phyloP scores from a whole-genome alignment of 2,113 vertebrate genomes.

The Podarcis cretensis region DNA sequence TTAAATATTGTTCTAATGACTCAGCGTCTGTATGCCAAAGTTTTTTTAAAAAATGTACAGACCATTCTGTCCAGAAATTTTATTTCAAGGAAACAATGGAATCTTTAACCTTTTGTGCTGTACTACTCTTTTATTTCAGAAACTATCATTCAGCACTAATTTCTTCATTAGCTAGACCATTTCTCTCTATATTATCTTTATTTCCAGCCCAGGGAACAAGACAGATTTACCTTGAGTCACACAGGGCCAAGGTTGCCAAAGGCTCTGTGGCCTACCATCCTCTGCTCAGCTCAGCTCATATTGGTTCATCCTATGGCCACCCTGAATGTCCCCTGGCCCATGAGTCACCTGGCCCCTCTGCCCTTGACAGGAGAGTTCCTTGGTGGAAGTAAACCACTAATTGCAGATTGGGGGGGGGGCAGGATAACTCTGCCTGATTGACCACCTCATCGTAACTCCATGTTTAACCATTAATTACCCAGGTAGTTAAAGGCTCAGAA shows the following conservation, averaged over 20 bases:
- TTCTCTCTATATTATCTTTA: constrained; percentile 37
- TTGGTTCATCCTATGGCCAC: too few relatives aligned
- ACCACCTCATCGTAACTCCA: neutral
- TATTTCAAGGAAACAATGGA: neutral
- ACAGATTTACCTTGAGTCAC: neutral
- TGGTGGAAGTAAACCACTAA: neutral
- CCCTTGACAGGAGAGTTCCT: neutral
- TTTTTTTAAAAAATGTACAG: neutral
- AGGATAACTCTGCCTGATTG: too few relatives aligned
- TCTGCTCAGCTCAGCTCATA: neutral
- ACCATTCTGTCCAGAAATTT: neutral
- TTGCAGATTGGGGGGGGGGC: neutral
- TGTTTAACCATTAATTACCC: neutral
- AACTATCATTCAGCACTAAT: constrained; percentile 32
- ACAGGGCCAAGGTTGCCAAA: neutral
- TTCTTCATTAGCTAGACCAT: constrained; percentile 32
- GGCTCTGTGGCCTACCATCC: neutral
- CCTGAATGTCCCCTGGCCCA: too few relatives aligned
- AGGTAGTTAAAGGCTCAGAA: neutral
- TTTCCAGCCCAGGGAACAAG: neutral
- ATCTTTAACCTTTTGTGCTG: constrained; percentile 2
- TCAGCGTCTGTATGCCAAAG: accelerated
- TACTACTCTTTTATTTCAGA: constrained; percentile 12
- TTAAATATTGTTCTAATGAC: constrained; percentile 4
- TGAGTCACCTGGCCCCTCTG: too few relatives aligned